Base-by-base conservation (phyloP, 2,113 vertebrate genomes). In the Polyodon spathula region DNA sequence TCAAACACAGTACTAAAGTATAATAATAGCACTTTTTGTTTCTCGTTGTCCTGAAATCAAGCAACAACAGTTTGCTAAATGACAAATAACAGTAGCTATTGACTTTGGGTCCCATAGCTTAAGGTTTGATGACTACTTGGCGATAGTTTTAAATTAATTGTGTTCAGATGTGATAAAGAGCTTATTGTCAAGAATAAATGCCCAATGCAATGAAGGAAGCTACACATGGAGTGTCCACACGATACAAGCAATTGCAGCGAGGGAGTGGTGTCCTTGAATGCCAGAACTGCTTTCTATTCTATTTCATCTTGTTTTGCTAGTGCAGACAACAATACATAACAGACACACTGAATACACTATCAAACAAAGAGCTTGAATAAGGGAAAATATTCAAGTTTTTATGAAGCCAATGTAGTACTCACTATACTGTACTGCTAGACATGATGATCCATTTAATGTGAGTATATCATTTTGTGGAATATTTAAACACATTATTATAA, bases 81-180 rank as follows among this genome's bases (percentile, higher is more conserved):
- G 86, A 87, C 84, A 87, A 86, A 87, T 84, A 87, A 87, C 84
- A 82, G 84, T 44, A 88, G 84, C 86, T 78, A 81, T 81, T 82
- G 84, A 88, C 84, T 87, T 86, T 86, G 85, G 87, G 87, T 88
- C 85, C 86, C 85, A 84, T 88, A 87, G 86, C 86, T 88, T 87
- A 86, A 83, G 83, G 83, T 86, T 77, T 87, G 86, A 87, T 87
- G 87, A 84, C 82, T 86, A 86, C 85, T 83, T 85, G 81, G 84
- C 83, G 79, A 78, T 86, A 82, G 82, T 86, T 86, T 86, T 86
- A 87, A 88, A 87, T 87, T 84, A 87, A 87, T 86, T 86, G 86
- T 88, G 86, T 82, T 84, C 83, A 82, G 85, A 78, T 83, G 83
- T 84, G 86, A 88, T 88, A 88, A 88, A 88, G 85, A 86, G 86